Percentiles rank a stretch among this genome's conserved stretches.
Evolutionary conservation across 2,113 vertebrate species (phyloP).

Genomic region (Osmerus mordax): DNA sequence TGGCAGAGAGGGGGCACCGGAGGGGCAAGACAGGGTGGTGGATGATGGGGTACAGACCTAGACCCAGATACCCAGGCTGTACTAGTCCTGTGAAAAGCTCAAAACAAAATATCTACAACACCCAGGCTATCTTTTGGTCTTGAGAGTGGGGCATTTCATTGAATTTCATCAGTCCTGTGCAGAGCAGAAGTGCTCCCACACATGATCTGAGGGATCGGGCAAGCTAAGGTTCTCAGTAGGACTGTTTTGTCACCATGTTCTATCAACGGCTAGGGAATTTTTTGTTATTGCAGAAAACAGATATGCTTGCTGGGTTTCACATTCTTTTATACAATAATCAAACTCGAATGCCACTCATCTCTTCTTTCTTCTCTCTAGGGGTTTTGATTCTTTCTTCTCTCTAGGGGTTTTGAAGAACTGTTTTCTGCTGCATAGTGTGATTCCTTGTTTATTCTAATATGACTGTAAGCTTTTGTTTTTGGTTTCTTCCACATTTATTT

Average conservation of each 20-base stretch:
- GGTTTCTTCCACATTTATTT: no score
- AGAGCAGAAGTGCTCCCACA: neutral
- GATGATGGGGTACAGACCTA: no score
- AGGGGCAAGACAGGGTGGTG: neutral
- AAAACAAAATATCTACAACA: neutral
- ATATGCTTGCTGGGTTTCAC: neutral
- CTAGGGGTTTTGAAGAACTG: no score
- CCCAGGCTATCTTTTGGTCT: neutral
- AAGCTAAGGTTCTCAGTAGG: neutral
- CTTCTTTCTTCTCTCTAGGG: no score
- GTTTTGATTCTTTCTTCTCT: no score
- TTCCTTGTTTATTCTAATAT: no score
- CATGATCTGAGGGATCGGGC: neutral
- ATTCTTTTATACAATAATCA: slow-evolving; percentile 19
- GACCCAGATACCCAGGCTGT: no score
- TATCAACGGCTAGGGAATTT: slow-evolving; percentile 5
- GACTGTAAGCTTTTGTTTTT: no score
- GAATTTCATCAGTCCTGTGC: slow-evolving; percentile 33
- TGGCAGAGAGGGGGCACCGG: neutral
- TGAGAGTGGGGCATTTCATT: slow-evolving; percentile 37
- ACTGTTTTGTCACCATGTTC: slow-evolving; percentile 15
- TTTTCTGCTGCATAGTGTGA: no score
- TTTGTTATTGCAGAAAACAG: neutral
- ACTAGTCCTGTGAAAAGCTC: no score
- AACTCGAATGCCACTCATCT: neutral